A percentile compares a stretch with the other conserved stretches of the same genome.
Conservation (phyloP, 2,888 invertebrate species). For the Litoditis marina region DNA sequence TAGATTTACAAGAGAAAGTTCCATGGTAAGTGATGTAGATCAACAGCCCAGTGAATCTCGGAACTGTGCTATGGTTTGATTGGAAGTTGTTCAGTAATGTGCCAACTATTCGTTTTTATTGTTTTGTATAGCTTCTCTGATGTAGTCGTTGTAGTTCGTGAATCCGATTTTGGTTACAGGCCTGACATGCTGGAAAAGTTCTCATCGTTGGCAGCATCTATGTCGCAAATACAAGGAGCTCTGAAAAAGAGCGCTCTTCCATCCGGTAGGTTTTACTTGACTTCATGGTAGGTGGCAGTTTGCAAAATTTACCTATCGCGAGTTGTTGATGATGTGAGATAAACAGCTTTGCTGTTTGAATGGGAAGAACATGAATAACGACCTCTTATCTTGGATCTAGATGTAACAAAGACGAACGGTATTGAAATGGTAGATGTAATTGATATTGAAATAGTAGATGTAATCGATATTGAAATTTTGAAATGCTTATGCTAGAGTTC, state of each 20-base stretch:
- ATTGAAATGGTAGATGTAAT: too few relatives aligned
- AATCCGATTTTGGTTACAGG: slow-evolving; percentile 24
- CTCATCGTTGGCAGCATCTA: slow-evolving; percentile 41
- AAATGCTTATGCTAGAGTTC: too few relatives aligned
- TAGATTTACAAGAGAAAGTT: slow-evolving; percentile 42
- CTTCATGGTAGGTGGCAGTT: neutral
- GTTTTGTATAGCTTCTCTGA: neutral
- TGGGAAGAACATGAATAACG: too few relatives aligned
- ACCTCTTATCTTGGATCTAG: too few relatives aligned
- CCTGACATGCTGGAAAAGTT: slow-evolving; percentile 54
- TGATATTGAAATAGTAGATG: too few relatives aligned
- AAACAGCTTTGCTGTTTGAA: too few relatives aligned
- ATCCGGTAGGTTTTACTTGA: slow-evolving; percentile 11
- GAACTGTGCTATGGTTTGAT: neutral
- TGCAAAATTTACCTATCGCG: neutral
- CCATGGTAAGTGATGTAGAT: slow-evolving; percentile 28
- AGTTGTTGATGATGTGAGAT: neutral
- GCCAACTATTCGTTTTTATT: neutral
- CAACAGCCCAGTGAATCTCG: neutral
- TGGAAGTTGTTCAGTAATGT: neutral
- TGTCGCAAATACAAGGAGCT: slow-evolving; percentile 44
- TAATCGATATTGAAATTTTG: too few relatives aligned
- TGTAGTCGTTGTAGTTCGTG: neutral
- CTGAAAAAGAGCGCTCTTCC: slow-evolving; percentile 37
- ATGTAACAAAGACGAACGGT: too few relatives aligned